Conservation (phyloP, 2,797 vertebrate genomes). For the Clamator glandarius region DNA sequence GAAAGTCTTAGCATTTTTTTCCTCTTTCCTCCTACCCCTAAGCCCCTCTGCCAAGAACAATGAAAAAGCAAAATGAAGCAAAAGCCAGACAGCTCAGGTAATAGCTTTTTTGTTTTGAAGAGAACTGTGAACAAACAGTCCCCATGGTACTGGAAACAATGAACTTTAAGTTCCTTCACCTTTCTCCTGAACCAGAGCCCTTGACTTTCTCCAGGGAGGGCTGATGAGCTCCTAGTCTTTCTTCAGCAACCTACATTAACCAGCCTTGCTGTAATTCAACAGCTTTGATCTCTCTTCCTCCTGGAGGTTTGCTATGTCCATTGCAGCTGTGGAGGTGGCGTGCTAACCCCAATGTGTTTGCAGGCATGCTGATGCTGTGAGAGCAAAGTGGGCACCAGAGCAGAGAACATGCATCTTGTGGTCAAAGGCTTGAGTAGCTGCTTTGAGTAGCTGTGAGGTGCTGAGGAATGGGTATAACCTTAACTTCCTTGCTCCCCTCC, state of each 20-base stretch:
- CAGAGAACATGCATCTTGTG: background rate
- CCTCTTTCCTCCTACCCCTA: accelerated
- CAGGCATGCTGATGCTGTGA: accelerated
- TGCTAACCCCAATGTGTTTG: accelerated
- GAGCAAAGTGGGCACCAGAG: too few relatives aligned
- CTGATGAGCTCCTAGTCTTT: background rate
- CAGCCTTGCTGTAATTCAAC: background rate
- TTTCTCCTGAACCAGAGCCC: background rate
- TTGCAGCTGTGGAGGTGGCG: background rate
- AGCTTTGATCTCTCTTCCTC: background rate
- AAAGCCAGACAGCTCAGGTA: background rate
- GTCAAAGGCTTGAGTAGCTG: background rate
- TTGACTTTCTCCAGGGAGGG: background rate
- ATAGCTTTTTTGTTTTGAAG: background rate
- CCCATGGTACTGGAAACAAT: background rate
- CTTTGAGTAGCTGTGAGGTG: background rate
- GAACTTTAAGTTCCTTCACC: background rate
- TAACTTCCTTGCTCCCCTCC: background rate
- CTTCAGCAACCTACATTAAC: background rate
- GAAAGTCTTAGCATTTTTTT: background rate
- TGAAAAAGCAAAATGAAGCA: background rate
- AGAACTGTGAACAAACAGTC: background rate
- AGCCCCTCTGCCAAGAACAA: background rate
- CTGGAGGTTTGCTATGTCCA: background rate
- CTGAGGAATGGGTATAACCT: background rate